Conservation (phyloP, 1,140 invertebrate species). For the Microplitis demolitor region DNA sequence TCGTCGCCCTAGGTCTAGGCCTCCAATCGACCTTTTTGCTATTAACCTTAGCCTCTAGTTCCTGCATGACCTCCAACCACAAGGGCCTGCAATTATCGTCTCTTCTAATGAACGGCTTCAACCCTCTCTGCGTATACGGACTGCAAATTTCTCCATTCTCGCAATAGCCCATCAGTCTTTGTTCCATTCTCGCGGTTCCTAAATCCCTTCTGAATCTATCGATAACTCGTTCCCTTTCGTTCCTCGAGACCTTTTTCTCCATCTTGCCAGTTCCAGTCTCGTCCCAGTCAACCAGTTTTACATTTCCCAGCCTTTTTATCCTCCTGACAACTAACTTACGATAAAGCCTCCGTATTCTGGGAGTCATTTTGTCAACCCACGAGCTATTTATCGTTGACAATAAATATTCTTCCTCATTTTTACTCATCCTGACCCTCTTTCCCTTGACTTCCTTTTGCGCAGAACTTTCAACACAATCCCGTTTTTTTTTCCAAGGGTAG, state of each 20-base stretch:
- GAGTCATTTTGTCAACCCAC: conserved; percentile 48
- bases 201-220: conserved; percentile 56
- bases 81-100: conserved; percentile 68
- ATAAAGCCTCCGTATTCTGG: conserved; percentile 59
- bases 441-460: conserved; percentile 27
- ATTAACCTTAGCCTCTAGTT: conserved; percentile 70
- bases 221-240: conserved; percentile 47
- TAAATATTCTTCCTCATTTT: conserved; percentile 66
- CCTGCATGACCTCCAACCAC: conserved; percentile 75
- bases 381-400: conserved; percentile 60
- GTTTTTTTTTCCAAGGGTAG: conserved; percentile 45
- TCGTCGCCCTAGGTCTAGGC: conserved; percentile 55
- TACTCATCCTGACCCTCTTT: conserved; percentile 56
- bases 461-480: conserved; percentile 1
- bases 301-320: conserved; percentile 65
- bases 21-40: conserved; percentile 62
- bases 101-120: conserved; percentile 80
- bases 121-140: conserved; percentile 68
- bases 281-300: conserved; percentile 67
- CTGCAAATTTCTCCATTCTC: conserved; percentile 65
- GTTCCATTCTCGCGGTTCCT: conserved; percentile 48
- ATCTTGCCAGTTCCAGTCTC: conserved; percentile 38
- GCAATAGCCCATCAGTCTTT: conserved; percentile 61
- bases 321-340: conserved; percentile 68
- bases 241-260: conserved; percentile 25